Base-by-base conservation (phyloP, 2,888 invertebrate species). In the Pimpla rufipes region DNA sequence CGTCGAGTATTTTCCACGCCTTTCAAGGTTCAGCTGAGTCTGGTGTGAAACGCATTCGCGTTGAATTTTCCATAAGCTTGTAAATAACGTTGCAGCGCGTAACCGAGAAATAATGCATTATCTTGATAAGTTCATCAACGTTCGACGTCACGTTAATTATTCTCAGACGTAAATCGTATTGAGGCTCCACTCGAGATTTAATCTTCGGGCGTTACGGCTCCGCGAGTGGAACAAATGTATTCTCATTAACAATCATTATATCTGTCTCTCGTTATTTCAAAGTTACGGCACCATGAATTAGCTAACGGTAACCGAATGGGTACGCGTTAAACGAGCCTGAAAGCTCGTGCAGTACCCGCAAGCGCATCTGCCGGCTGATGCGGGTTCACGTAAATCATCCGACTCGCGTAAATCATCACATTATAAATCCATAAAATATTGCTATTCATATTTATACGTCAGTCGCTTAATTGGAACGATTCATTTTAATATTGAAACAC, bases 241-340 rank as follows among this genome's bases (percentile, higher is more conserved):
- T 82, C 81, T 82, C 73, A 68, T 78, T 74, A 78, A 68, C 62
- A 68, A 82, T 74, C 71, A 78, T 67, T 78, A 62, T 52, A 62
- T 52, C 18, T 42, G 42, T 37, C 16, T 77, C 52, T 74, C 79
- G 64, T 70, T 79, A 42, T 52, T 62, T 42, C 79, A 45, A 45
- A 47, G 75, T 66, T 75, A 75, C 70, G 42, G 29, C 81, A 62
- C 59, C 81, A 68, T 73, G 78, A 68, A 82, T 82, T 71, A 59
- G 62, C n/a, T 75, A 79, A 79, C 74, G 76, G 83, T 76, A 57
- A 45, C 57, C 11, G 23, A 45, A 45, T 45, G 57, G 6, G 73
- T 42, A 59, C 35, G 59, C 59, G 78, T 62, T 82, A 74, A 82
- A 82, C 81, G 78, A 82, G 81, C 81, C 78, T 78, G 11, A 55